Conservation (phyloP, 2,797 vertebrate genomes). For the Coluber constrictor region DNA sequence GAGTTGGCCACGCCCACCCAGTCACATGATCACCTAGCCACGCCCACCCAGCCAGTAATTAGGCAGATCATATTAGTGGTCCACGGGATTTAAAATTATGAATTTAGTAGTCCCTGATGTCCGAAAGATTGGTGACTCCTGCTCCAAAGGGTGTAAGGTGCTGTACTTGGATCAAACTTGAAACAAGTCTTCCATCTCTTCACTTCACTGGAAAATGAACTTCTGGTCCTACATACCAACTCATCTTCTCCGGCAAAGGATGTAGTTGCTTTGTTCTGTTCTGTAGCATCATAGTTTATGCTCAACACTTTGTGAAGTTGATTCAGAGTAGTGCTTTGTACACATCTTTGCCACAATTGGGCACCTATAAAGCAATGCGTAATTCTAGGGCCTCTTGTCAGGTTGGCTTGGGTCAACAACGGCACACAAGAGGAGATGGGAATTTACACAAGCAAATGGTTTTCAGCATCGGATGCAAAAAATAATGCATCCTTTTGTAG, state of each 20-base stretch:
- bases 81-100: too few relatives aligned
- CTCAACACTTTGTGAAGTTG: neutral
- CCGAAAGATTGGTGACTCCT: too few relatives aligned
- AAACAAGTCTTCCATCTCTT: neutral
- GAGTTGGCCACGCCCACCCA: too few relatives aligned
- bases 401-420: neutral
- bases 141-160: rapidly evolving
- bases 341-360: neutral
- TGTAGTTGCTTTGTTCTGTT: neutral
- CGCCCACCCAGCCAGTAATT: too few relatives aligned
- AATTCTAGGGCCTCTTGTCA: neutral
- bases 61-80: too few relatives aligned
- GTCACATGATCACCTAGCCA: too few relatives aligned
- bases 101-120: too few relatives aligned
- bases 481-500: neutral
- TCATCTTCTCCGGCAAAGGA: neutral
- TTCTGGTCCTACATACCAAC: neutral
- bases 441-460: neutral
- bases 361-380: neutral
- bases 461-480: neutral
- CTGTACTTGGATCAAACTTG: neutral
- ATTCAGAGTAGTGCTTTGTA: neutral
- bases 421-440: neutral
- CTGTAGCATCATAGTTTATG: neutral
- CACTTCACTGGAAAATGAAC: neutral